Evolutionary conservation across 1,140 invertebrate species (phyloP), one percentile per base, ranked within the genome.

Genomic region (Doryteuthis pealeii): DNA sequence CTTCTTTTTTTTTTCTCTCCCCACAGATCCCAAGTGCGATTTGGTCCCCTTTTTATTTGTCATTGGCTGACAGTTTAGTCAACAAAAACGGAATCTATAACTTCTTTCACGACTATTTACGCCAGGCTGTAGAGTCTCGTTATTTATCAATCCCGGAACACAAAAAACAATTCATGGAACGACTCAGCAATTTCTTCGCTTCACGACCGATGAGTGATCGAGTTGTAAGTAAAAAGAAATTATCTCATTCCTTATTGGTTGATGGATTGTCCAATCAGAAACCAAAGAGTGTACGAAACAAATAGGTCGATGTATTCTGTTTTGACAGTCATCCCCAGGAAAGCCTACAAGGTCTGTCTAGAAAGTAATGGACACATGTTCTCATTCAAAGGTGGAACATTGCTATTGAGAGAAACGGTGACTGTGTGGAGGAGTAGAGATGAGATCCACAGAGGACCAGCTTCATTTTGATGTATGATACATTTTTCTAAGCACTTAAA

Each of bases 41-140:
- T 6, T 83, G 82, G 82, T 83, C 82, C 12, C 82, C 82, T 28
- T 81, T 83, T 71, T 83, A 82, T 72, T 74, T 82, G 22, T 81
- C 78, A 1, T 62, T 83, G 22, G 76, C 70, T 35, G 82, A 81
- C 43, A 80, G 73, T 65, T 74, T 83, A 22, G 76, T 83, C 2
- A 83, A 83, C 62, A 70, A 78, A 15, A 79, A 83, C 72, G 82
- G 82, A 26, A 80, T 83, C 22, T 67, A 82, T 14, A 83, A 83
- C 70, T 83, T 83, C 73, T 83, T 78, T 69, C 82, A 83, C 32
- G 82, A 83, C 69, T 81, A 83, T 70, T 72, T 83, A 18, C 74
- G 82, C 1, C 80, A 83, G 58, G 82, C 82, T 26, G 82, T 83
- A 3, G 81, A 80, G 69, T 79, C 71, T 18, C 81, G 79, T 66